These are phyloP conservation scores for Eulimnadia texana DNA, from an alignment of 1,140 invertebrate genomes.

Conservation along the genomic window DNA sequence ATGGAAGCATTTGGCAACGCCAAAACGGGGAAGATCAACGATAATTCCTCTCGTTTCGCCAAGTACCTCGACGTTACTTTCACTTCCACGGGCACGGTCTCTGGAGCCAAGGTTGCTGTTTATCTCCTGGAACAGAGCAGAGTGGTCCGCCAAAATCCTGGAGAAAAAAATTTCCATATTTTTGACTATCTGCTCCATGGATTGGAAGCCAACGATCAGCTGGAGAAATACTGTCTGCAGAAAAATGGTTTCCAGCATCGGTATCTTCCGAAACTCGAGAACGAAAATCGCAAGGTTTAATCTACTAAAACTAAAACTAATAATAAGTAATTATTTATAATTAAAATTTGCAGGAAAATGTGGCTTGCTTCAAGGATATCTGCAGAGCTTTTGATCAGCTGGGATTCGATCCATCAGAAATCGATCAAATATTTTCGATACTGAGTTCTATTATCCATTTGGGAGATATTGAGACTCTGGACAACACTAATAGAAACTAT, in stretches of 20 bases:
- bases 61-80: conserved; percentile 70
- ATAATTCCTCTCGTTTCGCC: conserved; percentile 67
- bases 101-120: conserved; percentile 61
- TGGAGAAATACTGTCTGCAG: conserved; percentile 46
- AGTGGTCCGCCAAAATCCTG: conserved; percentile 61
- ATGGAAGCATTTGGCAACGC: conserved; percentile 82
- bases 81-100: conserved; percentile 54
- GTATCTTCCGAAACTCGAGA: neutral
- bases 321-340: neutral
- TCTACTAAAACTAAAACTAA: neutral
- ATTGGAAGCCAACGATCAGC: conserved; percentile 44
- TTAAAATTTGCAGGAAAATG: conserved; percentile 36
- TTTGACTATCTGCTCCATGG: conserved; percentile 77
- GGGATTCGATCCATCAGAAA: conserved; percentile 54
- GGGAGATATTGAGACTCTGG: conserved; percentile 60
- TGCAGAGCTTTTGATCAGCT: conserved; percentile 48
- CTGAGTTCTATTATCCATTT: conserved; percentile 61
- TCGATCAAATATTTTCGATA: conserved; percentile 56
- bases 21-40: conserved; percentile 57
- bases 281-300: neutral
- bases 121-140: conserved; percentile 67
- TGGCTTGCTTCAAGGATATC: conserved; percentile 48
- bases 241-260: conserved; percentile 22
- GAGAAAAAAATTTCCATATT: conserved; percentile 71
- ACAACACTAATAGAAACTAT: conserved; percentile 27